Evolutionary conservation across 2,113 vertebrate genomes (phyloP).

Genomic region (Mesocricetus auratus): DNA sequence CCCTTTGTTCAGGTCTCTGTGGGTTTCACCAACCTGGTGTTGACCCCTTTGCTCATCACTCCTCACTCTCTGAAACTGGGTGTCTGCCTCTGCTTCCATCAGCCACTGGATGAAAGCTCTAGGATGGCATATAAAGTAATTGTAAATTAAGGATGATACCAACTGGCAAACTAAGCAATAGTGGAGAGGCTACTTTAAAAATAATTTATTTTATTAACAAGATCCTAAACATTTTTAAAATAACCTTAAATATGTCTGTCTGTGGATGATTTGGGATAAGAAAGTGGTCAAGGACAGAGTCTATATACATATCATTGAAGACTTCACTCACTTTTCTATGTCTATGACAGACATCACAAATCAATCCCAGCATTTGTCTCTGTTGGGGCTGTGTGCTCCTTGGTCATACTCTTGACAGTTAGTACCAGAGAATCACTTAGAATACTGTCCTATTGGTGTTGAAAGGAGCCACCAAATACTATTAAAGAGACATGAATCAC

Average conservation of each 20-base stretch:
- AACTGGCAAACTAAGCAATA: too few species aligned
- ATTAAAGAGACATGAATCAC: background rate
- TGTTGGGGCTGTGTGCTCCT: background rate
- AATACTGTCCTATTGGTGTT: background rate
- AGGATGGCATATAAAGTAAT: too few species aligned
- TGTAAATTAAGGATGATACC: too few species aligned
- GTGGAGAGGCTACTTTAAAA: too few species aligned
- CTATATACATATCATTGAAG: background rate
- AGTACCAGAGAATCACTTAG: background rate
- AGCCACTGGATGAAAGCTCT: too few species aligned
- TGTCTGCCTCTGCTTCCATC: too few species aligned
- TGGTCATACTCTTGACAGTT: background rate
- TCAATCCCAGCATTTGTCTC: background rate
- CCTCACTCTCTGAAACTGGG: too few species aligned
- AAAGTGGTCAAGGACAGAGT: background rate
- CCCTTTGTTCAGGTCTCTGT: too few species aligned
- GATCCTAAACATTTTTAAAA: constrained; percentile 6
- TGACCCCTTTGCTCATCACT: too few species aligned
- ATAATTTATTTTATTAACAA: background rate
- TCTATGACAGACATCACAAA: constrained; percentile 54
- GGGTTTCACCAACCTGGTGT: too few species aligned
- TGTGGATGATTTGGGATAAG: background rate
- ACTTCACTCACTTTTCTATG: background rate
- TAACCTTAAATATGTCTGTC: background rate
- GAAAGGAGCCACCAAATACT: background rate